Conservation (phyloP, 2,888 invertebrate genomes). For the Encarsia formosa region DNA sequence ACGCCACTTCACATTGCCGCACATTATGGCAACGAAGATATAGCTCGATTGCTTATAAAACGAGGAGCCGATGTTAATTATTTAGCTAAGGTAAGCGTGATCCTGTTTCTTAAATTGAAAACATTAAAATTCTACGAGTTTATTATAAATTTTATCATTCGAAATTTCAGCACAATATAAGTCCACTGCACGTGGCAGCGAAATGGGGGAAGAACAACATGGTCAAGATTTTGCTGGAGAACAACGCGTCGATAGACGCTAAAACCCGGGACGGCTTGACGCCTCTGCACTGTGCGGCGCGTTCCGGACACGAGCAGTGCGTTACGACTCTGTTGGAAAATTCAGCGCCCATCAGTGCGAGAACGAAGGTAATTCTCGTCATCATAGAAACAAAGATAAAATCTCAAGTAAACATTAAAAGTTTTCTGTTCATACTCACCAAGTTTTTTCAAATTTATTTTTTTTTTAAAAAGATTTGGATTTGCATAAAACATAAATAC, state of each 20-base stretch:
- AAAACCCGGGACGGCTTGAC: slow-evolving; percentile 93
- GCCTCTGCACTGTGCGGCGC: slow-evolving; percentile 93
- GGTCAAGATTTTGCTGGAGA: slow-evolving; percentile 81
- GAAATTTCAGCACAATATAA: slow-evolving; percentile 80
- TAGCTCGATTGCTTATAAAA: slow-evolving; percentile 82
- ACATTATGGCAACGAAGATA: slow-evolving; percentile 96
- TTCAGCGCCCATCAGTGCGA: slow-evolving; percentile 89
- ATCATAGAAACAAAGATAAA: not conserved
- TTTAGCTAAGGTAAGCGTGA: slow-evolving; percentile 72
- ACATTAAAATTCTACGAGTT: too few relatives aligned
- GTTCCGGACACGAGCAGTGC: slow-evolving; percentile 93
- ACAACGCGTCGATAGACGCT: slow-evolving; percentile 83
- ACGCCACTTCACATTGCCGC: slow-evolving; percentile 98
- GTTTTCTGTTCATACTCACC: not conserved
- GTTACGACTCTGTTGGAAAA: slow-evolving; percentile 84
- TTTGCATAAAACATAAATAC: too few relatives aligned
- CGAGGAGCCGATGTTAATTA: slow-evolving; percentile 94
- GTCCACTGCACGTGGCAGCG: slow-evolving; percentile 96
- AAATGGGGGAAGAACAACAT: slow-evolving; percentile 98
- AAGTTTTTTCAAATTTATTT: not conserved
- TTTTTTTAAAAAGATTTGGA: too few relatives aligned
- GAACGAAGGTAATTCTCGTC: slow-evolving; percentile 73
- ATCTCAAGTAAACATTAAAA: not conserved
- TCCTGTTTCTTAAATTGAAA: too few relatives aligned
- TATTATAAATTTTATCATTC: too few relatives aligned